A percentile compares a stretch with the other conserved stretches of the same genome.
phyloP scores from a whole-genome alignment of 2,888 invertebrate genomes.

The Blastobasis adustella region DNA sequence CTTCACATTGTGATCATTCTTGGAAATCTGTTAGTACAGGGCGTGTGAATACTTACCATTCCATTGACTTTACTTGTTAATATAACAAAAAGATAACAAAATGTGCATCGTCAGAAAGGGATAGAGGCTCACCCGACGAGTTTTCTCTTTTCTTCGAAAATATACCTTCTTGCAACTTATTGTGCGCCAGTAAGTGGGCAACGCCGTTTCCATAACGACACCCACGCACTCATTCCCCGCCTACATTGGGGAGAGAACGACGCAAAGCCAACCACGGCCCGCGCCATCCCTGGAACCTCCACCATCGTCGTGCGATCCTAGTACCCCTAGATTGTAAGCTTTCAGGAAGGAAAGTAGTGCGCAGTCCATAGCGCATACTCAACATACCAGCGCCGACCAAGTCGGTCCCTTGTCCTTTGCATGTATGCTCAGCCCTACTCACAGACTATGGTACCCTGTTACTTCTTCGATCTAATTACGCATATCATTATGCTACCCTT shows the following conservation, averaged over 20 bases:
- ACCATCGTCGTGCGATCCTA: slow-evolving; percentile 60
- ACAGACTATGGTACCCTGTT: slow-evolving; percentile 58
- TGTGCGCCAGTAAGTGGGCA: slow-evolving; percentile 44
- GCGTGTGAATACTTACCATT: no score
- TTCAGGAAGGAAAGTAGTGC: slow-evolving; percentile 76
- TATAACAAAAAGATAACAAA: slow-evolving; percentile 1
- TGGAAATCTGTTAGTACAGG: background rate
- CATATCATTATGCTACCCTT: slow-evolving; percentile 59
- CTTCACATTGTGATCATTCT: slow-evolving; percentile 7
- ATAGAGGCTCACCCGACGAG: background rate
- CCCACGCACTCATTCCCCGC: slow-evolving; percentile 60
- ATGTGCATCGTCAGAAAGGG: slow-evolving; percentile 1
- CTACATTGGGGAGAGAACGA: slow-evolving; percentile 47
- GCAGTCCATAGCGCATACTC: slow-evolving; percentile 33
- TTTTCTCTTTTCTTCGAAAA: slow-evolving; percentile 13
- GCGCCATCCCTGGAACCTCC: slow-evolving; percentile 29
- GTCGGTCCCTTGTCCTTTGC: slow-evolving; percentile 16
- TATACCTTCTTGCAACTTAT: slow-evolving; percentile 37
- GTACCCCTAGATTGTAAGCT: slow-evolving; percentile 77
- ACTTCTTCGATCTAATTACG: slow-evolving; percentile 73
- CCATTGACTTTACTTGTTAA: background rate
- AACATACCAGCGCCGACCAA: slow-evolving; percentile 16
- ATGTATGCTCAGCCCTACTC: slow-evolving; percentile 28
- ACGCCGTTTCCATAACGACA: slow-evolving; percentile 61
- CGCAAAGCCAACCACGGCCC: slow-evolving; percentile 36